Evolutionary conservation across 2,113 vertebrate genomes (phyloP).

Genomic region (Serilophus lunatus): DNA sequence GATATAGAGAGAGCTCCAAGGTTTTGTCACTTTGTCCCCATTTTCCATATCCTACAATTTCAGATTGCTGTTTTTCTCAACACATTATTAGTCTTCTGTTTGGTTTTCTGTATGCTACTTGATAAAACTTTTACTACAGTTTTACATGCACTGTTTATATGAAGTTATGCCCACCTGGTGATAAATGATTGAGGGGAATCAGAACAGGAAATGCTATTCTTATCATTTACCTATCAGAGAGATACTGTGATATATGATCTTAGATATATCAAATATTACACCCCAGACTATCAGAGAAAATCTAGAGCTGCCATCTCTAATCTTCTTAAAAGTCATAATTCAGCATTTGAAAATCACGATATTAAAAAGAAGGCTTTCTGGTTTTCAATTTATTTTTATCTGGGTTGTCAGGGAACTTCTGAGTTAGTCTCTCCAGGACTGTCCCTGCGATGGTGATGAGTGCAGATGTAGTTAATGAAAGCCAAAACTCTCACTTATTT

Average conservation of each 20-base stretch:
- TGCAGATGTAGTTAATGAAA: background rate
- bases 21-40: background rate
- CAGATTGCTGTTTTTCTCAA: background rate
- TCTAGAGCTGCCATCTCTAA: background rate
- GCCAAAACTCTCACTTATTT: background rate
- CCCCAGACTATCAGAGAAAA: background rate
- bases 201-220: background rate
- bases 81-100: background rate
- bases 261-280: background rate
- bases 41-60: background rate
- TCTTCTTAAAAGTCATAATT: background rate
- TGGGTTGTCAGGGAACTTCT: background rate
- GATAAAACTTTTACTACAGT: background rate
- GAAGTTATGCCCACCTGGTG: background rate
- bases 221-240: background rate
- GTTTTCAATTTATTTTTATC: background rate
- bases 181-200: background rate
- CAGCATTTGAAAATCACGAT: background rate
- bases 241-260: background rate
- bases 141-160: background rate
- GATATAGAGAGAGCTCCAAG: background rate
- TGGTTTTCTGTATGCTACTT: background rate
- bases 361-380: background rate
- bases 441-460: background rate
- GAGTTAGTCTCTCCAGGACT: background rate